phyloP scores from a whole-genome alignment of 64 coral and sea anemone species.

The Pocillopora verrucosa region DNA sequence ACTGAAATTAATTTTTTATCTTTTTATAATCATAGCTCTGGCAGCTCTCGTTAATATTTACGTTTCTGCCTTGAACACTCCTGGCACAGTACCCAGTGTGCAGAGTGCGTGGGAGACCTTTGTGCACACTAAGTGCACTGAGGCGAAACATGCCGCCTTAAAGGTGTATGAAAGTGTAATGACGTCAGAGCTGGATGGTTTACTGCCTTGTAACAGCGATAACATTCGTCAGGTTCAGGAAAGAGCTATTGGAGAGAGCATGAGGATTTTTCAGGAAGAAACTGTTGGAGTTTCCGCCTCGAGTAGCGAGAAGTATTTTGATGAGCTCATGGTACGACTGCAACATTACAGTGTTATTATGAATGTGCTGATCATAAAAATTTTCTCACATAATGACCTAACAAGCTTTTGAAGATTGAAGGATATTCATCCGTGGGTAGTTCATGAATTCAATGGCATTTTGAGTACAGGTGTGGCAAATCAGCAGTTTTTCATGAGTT shows the following conservation, averaged over 20 bases:
- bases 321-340: conserved; percentile 43
- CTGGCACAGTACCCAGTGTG: conserved; percentile 42
- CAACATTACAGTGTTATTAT: not conserved
- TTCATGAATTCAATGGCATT: too few relatives aligned
- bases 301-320: conserved; percentile 53
- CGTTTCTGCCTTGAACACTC: conserved; percentile 46
- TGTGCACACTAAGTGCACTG: conserved; percentile 37
- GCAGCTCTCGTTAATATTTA: conserved; percentile 53
- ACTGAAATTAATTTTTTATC: not conserved
- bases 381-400: too few relatives aligned
- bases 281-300: conserved; percentile 28
- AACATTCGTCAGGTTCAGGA: conserved; percentile 27
- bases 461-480: too few relatives aligned
- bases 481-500: too few relatives aligned
- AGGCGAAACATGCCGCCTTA: conserved; percentile 21
- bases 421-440: too few relatives aligned
- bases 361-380: too few relatives aligned
- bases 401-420: too few relatives aligned
- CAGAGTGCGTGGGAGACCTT: conserved; percentile 56
- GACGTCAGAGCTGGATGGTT: conserved; percentile 14
- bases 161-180: conserved; percentile 19
- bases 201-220: conserved; percentile 39
- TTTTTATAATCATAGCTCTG: not conserved
- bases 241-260: not conserved
- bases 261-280: conserved; percentile 36